Percentiles rank a stretch among this genome's conserved stretches.
phyloP scores from a whole-genome alignment of 2,888 invertebrate genomes.

The Cheilosia grossa region DNA sequence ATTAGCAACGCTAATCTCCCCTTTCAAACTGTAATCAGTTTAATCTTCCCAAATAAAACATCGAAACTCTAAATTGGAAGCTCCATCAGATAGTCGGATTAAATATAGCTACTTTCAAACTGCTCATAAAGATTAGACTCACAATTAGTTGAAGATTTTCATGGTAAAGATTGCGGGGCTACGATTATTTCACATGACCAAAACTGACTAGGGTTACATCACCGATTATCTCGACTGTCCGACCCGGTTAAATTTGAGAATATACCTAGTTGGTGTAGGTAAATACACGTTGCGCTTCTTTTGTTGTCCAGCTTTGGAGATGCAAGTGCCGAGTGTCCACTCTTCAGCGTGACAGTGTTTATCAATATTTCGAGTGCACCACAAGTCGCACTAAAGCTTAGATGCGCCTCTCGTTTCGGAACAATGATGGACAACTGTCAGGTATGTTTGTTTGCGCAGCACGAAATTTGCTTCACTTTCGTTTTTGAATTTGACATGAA shows the following conservation, averaged over 20 bases:
- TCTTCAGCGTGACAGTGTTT: conserved; percentile 15
- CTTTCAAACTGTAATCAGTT: too few relatives aligned
- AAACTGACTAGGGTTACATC: neutral
- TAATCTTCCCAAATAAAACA: too few relatives aligned
- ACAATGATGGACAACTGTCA: conserved; percentile 15
- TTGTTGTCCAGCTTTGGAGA: conserved; percentile 12
- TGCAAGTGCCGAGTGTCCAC: neutral
- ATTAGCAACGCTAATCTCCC: too few relatives aligned
- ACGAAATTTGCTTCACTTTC: conserved; percentile 55
- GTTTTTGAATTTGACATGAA: conserved; percentile 56
- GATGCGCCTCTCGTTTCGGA: conserved; percentile 39
- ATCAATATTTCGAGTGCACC: conserved; percentile 20
- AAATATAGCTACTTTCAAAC: conserved; percentile 16
- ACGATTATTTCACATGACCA: neutral
- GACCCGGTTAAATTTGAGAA: conserved; percentile 17
- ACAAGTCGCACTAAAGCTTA: conserved; percentile 32
- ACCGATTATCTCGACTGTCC: conserved; percentile 2
- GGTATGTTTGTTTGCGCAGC: neutral
- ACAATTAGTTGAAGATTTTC: conserved; percentile 5
- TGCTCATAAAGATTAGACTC: conserved; percentile 32
- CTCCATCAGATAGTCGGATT: neutral
- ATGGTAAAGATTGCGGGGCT: neutral
- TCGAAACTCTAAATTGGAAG: neutral
- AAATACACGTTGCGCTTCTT: neutral
- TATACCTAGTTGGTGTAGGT: neutral